Evolutionary conservation across 2,888 invertebrate genomes (phyloP).

Genomic region (Girardia tigrina): DNA sequence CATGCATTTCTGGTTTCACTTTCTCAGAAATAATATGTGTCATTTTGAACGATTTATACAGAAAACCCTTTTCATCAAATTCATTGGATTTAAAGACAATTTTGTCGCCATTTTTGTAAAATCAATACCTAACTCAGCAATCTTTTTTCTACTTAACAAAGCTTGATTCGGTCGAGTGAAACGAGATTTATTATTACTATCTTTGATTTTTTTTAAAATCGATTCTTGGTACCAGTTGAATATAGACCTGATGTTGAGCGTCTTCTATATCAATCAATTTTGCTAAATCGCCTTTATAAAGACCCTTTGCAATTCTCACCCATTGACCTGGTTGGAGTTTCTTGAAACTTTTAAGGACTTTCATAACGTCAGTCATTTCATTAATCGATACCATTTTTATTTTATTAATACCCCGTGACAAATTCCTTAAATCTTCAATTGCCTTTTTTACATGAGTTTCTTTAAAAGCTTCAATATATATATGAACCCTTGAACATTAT

Average conservation of each 20-base stretch:
- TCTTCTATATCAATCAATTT: slow-evolving; percentile 91
- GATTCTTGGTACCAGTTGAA: slow-evolving; percentile 86
- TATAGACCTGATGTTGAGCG: slow-evolving; percentile 84
- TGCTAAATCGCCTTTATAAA: slow-evolving; percentile 71
- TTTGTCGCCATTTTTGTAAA: slow-evolving; percentile 78
- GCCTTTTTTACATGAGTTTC: slow-evolving; percentile 88
- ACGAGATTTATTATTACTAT: too few relatives aligned
- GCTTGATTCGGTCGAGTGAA: slow-evolving; percentile 33
- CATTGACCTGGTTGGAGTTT: slow-evolving; percentile 83
- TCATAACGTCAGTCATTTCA: slow-evolving; percentile 94
- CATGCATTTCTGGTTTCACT: slow-evolving; percentile 83
- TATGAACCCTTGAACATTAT: slow-evolving; percentile 88
- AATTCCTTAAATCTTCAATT: slow-evolving; percentile 77
- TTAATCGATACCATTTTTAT: slow-evolving; percentile 98
- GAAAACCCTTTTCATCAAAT: slow-evolving; percentile 77
- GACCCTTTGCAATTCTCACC: slow-evolving; percentile 81
- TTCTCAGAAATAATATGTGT: slow-evolving; percentile 67
- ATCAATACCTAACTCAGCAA: slow-evolving; percentile 67
- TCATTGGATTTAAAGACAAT: slow-evolving; percentile 86
- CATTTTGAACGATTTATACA: slow-evolving; percentile 88
- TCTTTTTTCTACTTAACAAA: slow-evolving; percentile 26
- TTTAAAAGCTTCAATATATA: slow-evolving; percentile 94
- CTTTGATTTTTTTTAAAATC: slow-evolving; percentile 69
- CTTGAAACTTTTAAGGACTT: slow-evolving; percentile 87
- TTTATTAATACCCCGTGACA: slow-evolving; percentile 78